Percentiles rank a stretch among this genome's conserved stretches.
These are phyloP conservation scores for Metallyticus violacea DNA, from an alignment of 2,888 invertebrate species.

Conservation along the genomic window DNA sequence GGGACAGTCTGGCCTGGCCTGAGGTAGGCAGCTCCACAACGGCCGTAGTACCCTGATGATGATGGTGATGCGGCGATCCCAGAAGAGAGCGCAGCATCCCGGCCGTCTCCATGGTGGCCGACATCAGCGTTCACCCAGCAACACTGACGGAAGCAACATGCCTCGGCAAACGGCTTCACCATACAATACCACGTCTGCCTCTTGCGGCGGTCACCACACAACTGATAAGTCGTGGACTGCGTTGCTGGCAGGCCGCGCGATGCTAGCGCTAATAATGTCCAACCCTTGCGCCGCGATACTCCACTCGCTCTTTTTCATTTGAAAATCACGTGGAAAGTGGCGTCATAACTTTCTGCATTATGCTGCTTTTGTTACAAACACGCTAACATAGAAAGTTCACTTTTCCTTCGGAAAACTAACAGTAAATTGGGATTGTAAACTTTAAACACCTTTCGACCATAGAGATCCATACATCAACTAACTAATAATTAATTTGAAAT, in stretches of 20 bases:
- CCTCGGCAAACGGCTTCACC: background rate
- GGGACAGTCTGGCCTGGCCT: slow-evolving; percentile 52
- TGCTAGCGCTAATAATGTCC: background rate
- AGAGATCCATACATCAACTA: too few species aligned
- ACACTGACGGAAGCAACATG: background rate
- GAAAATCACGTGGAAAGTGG: too few species aligned
- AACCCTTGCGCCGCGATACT: background rate
- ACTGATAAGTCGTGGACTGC: background rate
- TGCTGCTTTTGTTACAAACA: too few species aligned
- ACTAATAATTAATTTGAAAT: too few species aligned
- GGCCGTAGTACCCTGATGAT: slow-evolving; percentile 23
- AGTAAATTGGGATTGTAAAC: too few species aligned
- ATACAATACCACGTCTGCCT: background rate
- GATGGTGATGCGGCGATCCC: slow-evolving; percentile 37
- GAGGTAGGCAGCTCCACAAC: slow-evolving; percentile 48
- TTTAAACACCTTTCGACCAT: too few species aligned
- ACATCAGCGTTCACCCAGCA: background rate
- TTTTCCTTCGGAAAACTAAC: too few species aligned
- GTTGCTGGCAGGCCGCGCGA: background rate
- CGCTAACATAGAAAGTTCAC: too few species aligned
- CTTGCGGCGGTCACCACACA: background rate
- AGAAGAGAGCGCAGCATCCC: slow-evolving; percentile 53
- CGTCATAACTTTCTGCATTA: too few species aligned
- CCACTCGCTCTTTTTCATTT: too few species aligned
- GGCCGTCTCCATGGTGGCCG: slow-evolving; percentile 45